phyloP scores from a whole-genome alignment of 2,888 invertebrate species.

The Lasioglossum leucozonium region DNA sequence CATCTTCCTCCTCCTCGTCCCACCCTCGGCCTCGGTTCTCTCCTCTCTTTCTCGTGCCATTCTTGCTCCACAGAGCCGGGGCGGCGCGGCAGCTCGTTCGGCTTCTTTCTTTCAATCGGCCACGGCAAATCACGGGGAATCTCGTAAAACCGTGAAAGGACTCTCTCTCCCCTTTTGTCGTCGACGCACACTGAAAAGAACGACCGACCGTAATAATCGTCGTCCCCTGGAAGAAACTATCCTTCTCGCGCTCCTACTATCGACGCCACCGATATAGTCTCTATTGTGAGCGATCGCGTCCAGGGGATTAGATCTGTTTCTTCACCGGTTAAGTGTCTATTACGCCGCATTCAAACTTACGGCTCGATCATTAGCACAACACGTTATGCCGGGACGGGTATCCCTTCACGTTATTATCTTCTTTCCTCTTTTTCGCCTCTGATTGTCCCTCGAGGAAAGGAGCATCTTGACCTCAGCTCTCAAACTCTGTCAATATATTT shows the following conservation, averaged over 20 bases:
- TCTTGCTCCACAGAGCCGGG: background rate
- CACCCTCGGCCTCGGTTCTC: background rate
- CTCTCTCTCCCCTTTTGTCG: slow-evolving; percentile 34
- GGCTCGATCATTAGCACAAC: background rate
- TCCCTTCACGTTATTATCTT: background rate
- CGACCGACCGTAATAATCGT: slow-evolving; percentile 57
- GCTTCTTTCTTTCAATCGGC: slow-evolving; percentile 59
- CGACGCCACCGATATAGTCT: background rate
- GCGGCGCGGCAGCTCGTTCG: too few species aligned
- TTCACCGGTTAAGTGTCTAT: slow-evolving; percentile 23
- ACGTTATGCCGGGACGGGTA: background rate
- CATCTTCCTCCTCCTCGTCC: slow-evolving; percentile 39
- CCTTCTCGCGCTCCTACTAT: background rate
- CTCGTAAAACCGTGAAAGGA: slow-evolving; percentile 59
- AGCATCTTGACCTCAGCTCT: background rate
- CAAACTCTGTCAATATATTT: background rate
- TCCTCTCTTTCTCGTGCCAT: background rate
- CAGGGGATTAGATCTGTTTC: slow-evolving; percentile 41
- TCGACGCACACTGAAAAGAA: slow-evolving; percentile 49
- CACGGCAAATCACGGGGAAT: slow-evolving; percentile 58
- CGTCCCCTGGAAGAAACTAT: slow-evolving; percentile 27
- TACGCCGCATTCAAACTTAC: background rate
- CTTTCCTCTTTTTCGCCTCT: background rate
- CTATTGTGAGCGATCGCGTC: slow-evolving; percentile 18
- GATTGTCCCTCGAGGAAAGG: background rate